Conservation (phyloP, 2,888 invertebrate genomes). For the Empis stercorea region DNA sequence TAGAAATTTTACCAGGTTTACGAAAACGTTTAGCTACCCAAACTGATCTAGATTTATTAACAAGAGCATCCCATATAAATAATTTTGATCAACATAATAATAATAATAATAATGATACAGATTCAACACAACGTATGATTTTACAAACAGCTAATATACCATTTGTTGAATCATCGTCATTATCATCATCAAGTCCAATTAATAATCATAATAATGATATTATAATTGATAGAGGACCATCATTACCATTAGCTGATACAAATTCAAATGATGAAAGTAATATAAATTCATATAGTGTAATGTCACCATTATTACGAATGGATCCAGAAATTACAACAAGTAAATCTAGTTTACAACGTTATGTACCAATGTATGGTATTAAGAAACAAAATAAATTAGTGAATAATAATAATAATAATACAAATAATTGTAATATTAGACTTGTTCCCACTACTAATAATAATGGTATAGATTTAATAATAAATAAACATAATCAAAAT, state of each 20-base stretch:
- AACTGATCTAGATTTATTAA: constrained; percentile 10
- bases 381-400: neutral
- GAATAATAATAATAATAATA: neutral
- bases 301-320: constrained; percentile 21
- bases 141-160: no score
- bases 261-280: constrained; percentile 1
- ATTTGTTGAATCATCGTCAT: no score
- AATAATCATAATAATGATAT: no score
- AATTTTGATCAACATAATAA: constrained; percentile 10
- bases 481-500: no score
- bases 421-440: neutral
- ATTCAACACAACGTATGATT: no score
- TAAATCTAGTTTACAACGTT: constrained; percentile 12
- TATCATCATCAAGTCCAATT: no score
- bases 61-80: constrained; percentile 12
- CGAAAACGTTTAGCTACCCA: constrained; percentile 17
- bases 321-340: constrained; percentile 8
- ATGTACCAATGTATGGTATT: constrained; percentile 15
- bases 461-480: neutral
- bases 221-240: neutral
- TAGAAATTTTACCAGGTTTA: constrained; percentile 22
- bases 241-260: no score
- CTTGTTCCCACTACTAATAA: neutral
- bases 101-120: no score
- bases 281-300: constrained; percentile 24